Conservation (phyloP, 2,113 vertebrate species). For the Siphamia tubifer region DNA sequence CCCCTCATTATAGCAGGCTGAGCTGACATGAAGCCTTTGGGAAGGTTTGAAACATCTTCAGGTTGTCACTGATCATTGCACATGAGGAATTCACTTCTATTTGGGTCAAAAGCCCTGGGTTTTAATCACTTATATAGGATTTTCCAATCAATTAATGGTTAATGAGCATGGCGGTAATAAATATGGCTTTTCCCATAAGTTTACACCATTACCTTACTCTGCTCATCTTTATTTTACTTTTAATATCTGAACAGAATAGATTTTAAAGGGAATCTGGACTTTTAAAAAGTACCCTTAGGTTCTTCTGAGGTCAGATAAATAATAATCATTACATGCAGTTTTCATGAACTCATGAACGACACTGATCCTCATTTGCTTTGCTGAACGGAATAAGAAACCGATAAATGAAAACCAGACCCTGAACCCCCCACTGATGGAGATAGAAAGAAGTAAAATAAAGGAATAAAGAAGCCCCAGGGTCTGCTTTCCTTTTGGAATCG, state of each 20-base stretch:
- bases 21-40: neutral
- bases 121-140: no score
- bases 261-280: no score
- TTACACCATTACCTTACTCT: no score
- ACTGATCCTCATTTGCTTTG: neutral
- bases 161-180: no score
- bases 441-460: neutral
- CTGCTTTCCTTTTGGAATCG: neutral
- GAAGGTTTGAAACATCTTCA: neutral
- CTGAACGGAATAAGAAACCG: neutral
- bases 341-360: neutral
- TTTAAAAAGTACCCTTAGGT: neutral
- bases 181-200: no score
- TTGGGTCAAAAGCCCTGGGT: no score
- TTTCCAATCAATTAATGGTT: no score
- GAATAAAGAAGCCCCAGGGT: neutral
- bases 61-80: no score
- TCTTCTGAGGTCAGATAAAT: neutral
- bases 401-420: slow-evolving; percentile 3
- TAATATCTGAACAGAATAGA: no score
- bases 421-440: neutral
- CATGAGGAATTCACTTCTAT: no score
- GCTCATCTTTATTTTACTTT: no score
- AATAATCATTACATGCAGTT: neutral
- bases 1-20: neutral